phyloP scores from a whole-genome alignment of 2,888 invertebrate species.

The Plagodis pulveraria region DNA sequence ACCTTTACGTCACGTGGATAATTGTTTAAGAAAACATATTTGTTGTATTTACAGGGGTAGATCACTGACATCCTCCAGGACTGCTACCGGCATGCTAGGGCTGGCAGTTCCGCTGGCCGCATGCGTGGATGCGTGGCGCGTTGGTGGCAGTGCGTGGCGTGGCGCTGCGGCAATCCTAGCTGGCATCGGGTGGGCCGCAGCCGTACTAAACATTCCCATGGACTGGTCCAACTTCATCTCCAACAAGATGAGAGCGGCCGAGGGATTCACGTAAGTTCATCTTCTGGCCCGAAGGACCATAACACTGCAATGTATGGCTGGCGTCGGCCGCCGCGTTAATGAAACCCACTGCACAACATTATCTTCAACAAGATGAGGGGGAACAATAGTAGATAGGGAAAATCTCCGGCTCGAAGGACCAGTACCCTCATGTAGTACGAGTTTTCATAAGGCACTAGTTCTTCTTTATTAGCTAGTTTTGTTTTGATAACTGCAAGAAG shows the following conservation, averaged over 20 bases:
- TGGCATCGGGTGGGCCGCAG: slow-evolving; percentile 58
- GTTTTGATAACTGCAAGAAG: no score
- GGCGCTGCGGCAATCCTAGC: slow-evolving; percentile 51
- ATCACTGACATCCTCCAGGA: slow-evolving; percentile 95
- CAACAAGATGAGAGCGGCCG: slow-evolving; percentile 50
- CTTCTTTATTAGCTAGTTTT: no score
- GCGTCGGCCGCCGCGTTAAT: slow-evolving; percentile 71
- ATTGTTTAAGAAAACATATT: no score
- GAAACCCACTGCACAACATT: slow-evolving; percentile 55
- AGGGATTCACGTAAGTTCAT: slow-evolving; percentile 64
- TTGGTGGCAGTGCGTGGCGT: slow-evolving; percentile 43
- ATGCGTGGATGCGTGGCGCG: slow-evolving; percentile 87
- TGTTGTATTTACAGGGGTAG: slow-evolving; percentile 89
- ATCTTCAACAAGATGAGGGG: slow-evolving; percentile 51
- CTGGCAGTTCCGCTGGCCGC: slow-evolving; percentile 95
- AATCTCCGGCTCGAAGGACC: no score
- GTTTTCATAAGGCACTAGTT: no score
- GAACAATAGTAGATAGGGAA: slow-evolving; percentile 63
- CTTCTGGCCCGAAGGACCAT: no score
- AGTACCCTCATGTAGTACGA: no score
- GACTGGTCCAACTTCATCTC: slow-evolving; percentile 50
- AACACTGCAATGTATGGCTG: slow-evolving; percentile 9
- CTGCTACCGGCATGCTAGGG: slow-evolving; percentile 94
- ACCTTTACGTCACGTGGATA: no score
- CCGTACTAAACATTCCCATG: slow-evolving; percentile 72